Percentiles rank a stretch among this genome's conserved stretches.
Evolutionary conservation across 2,888 invertebrate species (phyloP).

Genomic region (Pterostichus niger): DNA sequence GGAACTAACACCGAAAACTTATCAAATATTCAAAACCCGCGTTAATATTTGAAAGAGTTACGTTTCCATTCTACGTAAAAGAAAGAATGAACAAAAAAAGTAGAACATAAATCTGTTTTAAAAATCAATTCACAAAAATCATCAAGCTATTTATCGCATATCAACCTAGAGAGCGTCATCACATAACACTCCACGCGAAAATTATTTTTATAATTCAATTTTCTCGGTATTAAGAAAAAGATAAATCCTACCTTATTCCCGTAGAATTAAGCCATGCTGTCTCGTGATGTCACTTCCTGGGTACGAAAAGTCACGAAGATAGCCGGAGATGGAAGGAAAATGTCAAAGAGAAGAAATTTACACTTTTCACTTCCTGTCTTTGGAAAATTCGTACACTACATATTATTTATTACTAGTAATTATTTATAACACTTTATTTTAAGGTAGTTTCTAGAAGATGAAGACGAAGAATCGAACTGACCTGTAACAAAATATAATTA

Average conservation of each 20-base stretch:
- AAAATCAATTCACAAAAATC: too few species aligned
- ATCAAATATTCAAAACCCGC: slow-evolving; percentile 11
- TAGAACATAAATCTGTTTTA: too few species aligned
- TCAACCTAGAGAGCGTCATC: too few species aligned
- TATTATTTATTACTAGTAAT: not conserved
- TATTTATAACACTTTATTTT: not conserved
- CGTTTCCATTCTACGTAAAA: too few species aligned
- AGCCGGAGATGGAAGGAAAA: slow-evolving; percentile 5
- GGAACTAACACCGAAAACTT: slow-evolving; percentile 8
- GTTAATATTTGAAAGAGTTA: not conserved
- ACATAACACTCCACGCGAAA: too few species aligned
- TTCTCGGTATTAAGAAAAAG: not conserved
- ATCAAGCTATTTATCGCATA: too few species aligned
- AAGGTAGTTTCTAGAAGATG: not conserved
- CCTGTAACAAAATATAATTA: not conserved
- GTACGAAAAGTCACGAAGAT: not conserved
- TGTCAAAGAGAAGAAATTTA: slow-evolving; percentile 9
- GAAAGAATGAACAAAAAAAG: too few species aligned
- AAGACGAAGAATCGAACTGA: not conserved
- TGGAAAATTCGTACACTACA: not conserved
- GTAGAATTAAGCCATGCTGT: slow-evolving; percentile 58
- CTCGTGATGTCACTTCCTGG: slow-evolving; percentile 12
- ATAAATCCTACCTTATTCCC: slow-evolving; percentile 58
- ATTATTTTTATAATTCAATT: slow-evolving; percentile 16
- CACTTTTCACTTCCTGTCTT: slow-evolving; percentile 28